A percentile compares a stretch with the other conserved stretches of the same genome.
These are phyloP conservation scores for Triplophysa siluroides DNA, from an alignment of 2,113 vertebrate species.

Conservation along the genomic window DNA sequence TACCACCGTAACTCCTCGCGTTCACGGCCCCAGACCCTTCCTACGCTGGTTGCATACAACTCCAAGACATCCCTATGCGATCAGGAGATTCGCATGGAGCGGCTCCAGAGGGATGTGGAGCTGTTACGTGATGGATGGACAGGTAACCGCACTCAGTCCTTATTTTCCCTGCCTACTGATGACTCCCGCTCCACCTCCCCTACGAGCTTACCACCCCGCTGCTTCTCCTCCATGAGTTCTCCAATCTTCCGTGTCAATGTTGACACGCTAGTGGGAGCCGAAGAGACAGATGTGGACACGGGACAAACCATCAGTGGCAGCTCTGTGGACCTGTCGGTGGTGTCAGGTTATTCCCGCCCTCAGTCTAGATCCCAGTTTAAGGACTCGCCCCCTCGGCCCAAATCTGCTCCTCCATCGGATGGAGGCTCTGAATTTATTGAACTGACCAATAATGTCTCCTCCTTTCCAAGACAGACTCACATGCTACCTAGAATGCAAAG, in stretches of 20 bases:
- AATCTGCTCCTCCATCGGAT: slow-evolving; percentile 61
- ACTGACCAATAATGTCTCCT: slow-evolving; percentile 41
- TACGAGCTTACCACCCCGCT: slow-evolving; percentile 69
- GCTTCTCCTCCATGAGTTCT: slow-evolving; percentile 64
- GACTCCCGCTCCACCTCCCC: slow-evolving; percentile 64
- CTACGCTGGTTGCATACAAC: slow-evolving; percentile 23
- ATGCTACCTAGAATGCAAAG: slow-evolving; percentile 31
- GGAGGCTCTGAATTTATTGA: slow-evolving; percentile 43
- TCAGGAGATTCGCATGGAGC: slow-evolving; percentile 58
- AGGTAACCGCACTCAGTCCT: slow-evolving; percentile 79
- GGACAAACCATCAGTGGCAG: slow-evolving; percentile 77
- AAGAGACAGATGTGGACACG: slow-evolving; percentile 93
- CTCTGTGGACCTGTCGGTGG: slow-evolving; percentile 81
- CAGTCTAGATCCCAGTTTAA: slow-evolving; percentile 34
- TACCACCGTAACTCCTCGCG: slow-evolving; percentile 56
- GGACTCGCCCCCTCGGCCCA: slow-evolving; percentile 57
- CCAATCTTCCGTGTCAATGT: slow-evolving; percentile 75
- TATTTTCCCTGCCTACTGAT: slow-evolving; percentile 81
- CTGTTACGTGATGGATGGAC: slow-evolving; percentile 65
- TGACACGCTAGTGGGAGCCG: slow-evolving; percentile 81
- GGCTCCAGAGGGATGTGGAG: slow-evolving; percentile 51
- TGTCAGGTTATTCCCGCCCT: slow-evolving; percentile 81
- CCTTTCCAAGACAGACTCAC: slow-evolving; percentile 56
- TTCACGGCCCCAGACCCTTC: slow-evolving; percentile 53
- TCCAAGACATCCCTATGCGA: slow-evolving; percentile 64